Conservation (phyloP, 1,140 invertebrate genomes). For the Neotoxoptera formosana region DNA sequence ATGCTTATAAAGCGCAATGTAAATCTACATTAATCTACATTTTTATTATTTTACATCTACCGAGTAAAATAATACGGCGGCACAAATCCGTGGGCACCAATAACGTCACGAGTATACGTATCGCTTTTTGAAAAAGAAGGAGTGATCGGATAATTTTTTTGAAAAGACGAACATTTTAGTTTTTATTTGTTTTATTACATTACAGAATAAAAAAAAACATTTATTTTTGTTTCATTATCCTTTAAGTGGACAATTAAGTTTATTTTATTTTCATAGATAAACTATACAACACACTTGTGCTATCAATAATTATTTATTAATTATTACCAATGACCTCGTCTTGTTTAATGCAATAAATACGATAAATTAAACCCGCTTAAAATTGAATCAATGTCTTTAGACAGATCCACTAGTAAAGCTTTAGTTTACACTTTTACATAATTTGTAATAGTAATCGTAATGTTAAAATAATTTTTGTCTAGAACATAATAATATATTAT, state of each 20-base stretch:
- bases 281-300: not conserved
- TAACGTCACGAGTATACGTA: too few species aligned
- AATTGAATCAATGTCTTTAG: not conserved
- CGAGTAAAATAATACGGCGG: too few species aligned
- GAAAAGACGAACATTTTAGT: too few species aligned
- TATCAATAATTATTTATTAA: not conserved
- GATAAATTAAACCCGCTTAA: not conserved
- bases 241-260: not conserved
- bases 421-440: not conserved
- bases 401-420: not conserved
- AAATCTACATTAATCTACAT: too few species aligned
- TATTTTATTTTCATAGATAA: not conserved
- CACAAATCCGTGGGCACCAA: too few species aligned
- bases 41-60: too few species aligned
- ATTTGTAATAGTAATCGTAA: not conserved
- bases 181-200: too few species aligned
- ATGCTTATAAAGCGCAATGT: too few species aligned
- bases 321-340: not conserved
- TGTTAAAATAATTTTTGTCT: not conserved
- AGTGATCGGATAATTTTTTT: too few species aligned
- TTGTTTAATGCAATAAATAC: not conserved
- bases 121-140: too few species aligned
- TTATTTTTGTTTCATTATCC: too few species aligned
- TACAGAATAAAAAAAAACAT: too few species aligned
- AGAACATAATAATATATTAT: not conserved